Percentiles rank a stretch among this genome's conserved stretches.
Conservation (phyloP, 2,888 invertebrate species). For the Tetrapedia diversipes region DNA sequence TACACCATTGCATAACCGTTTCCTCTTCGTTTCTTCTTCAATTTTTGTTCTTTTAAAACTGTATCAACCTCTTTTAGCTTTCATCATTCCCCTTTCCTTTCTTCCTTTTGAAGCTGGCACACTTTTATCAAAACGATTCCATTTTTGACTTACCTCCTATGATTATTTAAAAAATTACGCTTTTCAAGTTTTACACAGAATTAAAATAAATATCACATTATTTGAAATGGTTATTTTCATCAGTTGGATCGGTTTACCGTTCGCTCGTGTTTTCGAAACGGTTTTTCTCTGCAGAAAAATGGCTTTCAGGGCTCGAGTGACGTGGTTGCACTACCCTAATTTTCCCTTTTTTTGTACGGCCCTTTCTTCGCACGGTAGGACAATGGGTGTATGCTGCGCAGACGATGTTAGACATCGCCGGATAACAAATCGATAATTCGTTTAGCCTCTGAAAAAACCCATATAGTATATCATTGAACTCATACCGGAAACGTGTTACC, state of each 20-base stretch:
- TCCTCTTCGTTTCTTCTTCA: neutral
- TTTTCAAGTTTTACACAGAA: neutral
- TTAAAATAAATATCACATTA: neutral
- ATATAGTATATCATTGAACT: neutral
- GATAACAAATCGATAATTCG: conserved; percentile 45
- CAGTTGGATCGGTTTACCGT: neutral
- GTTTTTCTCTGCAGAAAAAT: neutral
- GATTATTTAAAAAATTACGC: neutral
- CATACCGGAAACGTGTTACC: no score
- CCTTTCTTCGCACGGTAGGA: neutral
- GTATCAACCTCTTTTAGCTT: neutral
- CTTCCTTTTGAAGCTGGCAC: neutral
- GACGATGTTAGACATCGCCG: conserved; percentile 6
- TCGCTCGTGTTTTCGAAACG: neutral
- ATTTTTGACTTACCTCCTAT: neutral
- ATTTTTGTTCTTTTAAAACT: neutral
- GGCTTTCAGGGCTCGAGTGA: neutral
- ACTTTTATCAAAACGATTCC: neutral
- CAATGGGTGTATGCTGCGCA: conserved; percentile 11
- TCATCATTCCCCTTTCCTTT: neutral
- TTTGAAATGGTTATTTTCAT: no score
- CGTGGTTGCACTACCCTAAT: neutral
- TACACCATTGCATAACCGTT: conserved; percentile 36
- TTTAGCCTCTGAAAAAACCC: neutral
- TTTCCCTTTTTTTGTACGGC: neutral